Conservation (phyloP, 1,140 invertebrate genomes). For the Grapholita molesta region DNA sequence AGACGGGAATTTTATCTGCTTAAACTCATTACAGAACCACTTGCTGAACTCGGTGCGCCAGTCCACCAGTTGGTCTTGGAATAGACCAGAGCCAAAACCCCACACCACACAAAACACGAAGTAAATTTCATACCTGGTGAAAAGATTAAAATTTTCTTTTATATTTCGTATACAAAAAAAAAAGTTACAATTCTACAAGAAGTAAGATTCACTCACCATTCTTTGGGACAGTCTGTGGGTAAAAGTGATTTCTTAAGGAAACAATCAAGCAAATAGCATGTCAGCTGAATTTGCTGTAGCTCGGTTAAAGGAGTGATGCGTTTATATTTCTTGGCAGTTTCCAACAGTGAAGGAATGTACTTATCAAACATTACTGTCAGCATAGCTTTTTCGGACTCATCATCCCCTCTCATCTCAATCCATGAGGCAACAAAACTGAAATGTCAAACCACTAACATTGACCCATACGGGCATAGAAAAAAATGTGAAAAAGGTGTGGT, state of each 20-base stretch:
- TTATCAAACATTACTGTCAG: slow-evolving; percentile 95
- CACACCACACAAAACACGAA: slow-evolving; percentile 95
- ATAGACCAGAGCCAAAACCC: slow-evolving; percentile 95
- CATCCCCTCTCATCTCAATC: slow-evolving; percentile 90
- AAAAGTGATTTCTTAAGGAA: slow-evolving; percentile 89
- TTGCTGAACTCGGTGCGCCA: slow-evolving; percentile 96
- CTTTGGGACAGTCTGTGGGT: slow-evolving; percentile 92
- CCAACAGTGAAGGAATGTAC: slow-evolving; percentile 93
- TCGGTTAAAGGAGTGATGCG: slow-evolving; percentile 95
- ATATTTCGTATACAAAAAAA: background rate
- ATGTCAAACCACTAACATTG: background rate
- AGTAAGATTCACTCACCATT: slow-evolving; percentile 79
- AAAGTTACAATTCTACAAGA: background rate
- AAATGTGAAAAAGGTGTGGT: too few relatives aligned
- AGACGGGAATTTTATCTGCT: slow-evolving; percentile 92
- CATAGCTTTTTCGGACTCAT: slow-evolving; percentile 86
- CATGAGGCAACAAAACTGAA: slow-evolving; percentile 91
- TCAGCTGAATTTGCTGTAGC: slow-evolving; percentile 93
- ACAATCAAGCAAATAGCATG: slow-evolving; percentile 93
- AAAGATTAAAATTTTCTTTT: background rate
- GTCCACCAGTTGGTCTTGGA: slow-evolving; percentile 93
- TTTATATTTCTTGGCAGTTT: slow-evolving; percentile 91
- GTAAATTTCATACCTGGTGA: slow-evolving; percentile 90
- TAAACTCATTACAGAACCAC: slow-evolving; percentile 92
- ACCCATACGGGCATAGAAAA: background rate